Conservation (phyloP, 2,888 invertebrate species). For the Nymphalis polychloros region DNA sequence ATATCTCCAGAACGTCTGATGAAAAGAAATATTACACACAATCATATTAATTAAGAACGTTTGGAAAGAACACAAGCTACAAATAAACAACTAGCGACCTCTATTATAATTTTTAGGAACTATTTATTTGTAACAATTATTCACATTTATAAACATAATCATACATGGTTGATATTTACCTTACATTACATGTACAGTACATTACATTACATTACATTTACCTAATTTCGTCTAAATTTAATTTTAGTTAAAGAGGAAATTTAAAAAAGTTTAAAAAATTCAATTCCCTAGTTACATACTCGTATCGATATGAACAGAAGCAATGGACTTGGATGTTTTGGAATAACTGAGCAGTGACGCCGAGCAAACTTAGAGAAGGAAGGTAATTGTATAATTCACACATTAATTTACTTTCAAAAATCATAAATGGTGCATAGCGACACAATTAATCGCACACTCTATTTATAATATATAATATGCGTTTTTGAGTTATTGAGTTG, state of each 20-base stretch:
- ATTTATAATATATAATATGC: too few species aligned
- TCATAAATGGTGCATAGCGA: too few species aligned
- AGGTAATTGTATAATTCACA: too few species aligned
- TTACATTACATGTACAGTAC: too few species aligned
- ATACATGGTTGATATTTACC: background rate
- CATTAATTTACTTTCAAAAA: too few species aligned
- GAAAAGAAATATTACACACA: background rate
- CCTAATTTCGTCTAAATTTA: background rate
- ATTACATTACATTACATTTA: too few species aligned
- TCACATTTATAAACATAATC: background rate
- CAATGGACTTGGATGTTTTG: too few species aligned
- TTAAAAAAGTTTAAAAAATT: background rate
- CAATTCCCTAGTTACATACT: too few species aligned
- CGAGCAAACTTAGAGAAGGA: too few species aligned
- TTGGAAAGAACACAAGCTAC: background rate
- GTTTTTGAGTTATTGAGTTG: too few species aligned
- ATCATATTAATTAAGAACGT: background rate
- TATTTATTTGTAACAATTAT: background rate
- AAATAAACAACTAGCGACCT: constrained; percentile 5
- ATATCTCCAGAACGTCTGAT: constrained; percentile 73
- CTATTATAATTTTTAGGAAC: constrained; percentile 9
- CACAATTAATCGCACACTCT: too few species aligned
- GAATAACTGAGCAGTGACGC: too few species aligned
- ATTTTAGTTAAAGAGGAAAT: background rate
- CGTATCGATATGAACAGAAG: background rate